A percentile compares a stretch with the other conserved stretches of the same genome.
Evolutionary conservation across 2,113 vertebrate genomes (phyloP).

Genomic region (Mormyrus lacerda): DNA sequence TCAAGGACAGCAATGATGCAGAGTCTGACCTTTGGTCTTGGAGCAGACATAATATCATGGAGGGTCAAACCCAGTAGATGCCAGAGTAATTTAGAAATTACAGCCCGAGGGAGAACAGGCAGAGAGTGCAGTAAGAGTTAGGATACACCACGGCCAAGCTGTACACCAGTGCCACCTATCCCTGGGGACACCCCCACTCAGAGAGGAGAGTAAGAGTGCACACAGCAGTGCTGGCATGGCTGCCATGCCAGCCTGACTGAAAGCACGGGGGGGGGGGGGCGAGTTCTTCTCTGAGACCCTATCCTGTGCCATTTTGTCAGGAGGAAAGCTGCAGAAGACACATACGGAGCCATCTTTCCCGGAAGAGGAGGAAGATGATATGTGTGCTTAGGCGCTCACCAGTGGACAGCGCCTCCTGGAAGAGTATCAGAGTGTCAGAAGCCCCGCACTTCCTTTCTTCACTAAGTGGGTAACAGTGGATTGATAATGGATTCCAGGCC

Average conservation of each 20-base stretch:
- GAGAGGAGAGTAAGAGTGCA: not conserved
- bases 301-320: not conserved
- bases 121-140: not conserved
- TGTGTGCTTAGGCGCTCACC: not conserved
- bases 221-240: not conserved
- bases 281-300: not conserved
- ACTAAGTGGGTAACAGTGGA: not conserved
- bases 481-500: not conserved
- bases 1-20: not conserved
- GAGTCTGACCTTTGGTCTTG: not conserved
- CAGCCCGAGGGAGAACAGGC: not conserved
- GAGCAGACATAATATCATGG: not conserved
- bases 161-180: not conserved
- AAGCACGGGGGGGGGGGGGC: not conserved
- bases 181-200: not conserved
- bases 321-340: slow-evolving; percentile 10
- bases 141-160: not conserved
- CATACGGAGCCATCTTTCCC: not conserved
- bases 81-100: not conserved
- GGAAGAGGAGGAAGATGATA: not conserved
- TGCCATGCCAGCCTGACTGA: not conserved
- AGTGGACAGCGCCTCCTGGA: not conserved
- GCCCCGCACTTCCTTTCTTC: not conserved
- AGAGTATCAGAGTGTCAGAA: not conserved
- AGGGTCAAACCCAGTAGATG: not conserved